A percentile compares a stretch with the other conserved stretches of the same genome.
Conservation (phyloP, 2,888 invertebrate species). For the Megastigmus dorsalis region DNA sequence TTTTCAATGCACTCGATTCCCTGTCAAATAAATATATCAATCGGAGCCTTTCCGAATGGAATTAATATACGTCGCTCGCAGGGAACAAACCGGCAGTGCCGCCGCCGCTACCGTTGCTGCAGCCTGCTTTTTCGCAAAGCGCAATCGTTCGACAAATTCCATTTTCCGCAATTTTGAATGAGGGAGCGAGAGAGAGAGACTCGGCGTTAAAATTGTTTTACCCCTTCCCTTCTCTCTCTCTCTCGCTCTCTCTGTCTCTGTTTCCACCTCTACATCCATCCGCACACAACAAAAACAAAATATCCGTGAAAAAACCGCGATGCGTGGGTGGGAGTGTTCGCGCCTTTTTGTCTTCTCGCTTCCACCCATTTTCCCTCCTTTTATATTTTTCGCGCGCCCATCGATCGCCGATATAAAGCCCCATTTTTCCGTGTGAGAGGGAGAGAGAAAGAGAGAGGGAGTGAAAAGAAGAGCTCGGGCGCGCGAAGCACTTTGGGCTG, state of each 20-base stretch:
- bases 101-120: not conserved
- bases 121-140: slow-evolving; percentile 22
- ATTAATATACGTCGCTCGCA: slow-evolving; percentile 31
- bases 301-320: not conserved
- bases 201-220: slow-evolving; percentile 29
- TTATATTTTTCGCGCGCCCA: slow-evolving; percentile 8
- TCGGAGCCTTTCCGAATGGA: slow-evolving; percentile 9
- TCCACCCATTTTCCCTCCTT: not conserved
- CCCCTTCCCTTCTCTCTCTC: too few relatives aligned
- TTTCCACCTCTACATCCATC: too few relatives aligned
- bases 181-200: too few relatives aligned
- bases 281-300: slow-evolving; percentile 7
- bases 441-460: not conserved
- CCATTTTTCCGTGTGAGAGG: not conserved
- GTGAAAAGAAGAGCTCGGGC: not conserved
- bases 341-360: slow-evolving; percentile 18
- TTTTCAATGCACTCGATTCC: slow-evolving; percentile 16
- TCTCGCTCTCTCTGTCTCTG: too few relatives aligned
- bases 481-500: slow-evolving; percentile 3
- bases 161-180: slow-evolving; percentile 43
- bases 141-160: slow-evolving; percentile 37
- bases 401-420: slow-evolving; percentile 15
- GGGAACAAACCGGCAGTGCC: not conserved
- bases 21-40: slow-evolving; percentile 30
- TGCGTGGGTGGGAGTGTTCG: too few relatives aligned